Percentiles rank a stretch among this genome's conserved stretches.
phyloP scores from a whole-genome alignment of 2,113 vertebrate genomes.

The Alexandromys fortis region DNA sequence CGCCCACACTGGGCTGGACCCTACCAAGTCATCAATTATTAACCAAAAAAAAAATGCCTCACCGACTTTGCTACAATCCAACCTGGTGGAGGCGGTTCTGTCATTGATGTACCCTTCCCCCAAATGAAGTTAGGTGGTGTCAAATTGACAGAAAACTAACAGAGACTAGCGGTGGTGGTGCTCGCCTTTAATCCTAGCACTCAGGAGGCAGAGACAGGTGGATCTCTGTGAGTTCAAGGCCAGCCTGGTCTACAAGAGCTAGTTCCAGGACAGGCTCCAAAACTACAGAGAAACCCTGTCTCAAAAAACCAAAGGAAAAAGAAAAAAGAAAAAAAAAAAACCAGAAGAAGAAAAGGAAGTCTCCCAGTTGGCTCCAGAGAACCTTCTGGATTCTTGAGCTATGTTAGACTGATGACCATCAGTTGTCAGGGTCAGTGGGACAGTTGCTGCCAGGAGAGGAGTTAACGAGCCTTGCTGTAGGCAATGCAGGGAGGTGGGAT shows the following conservation, averaged over 20 bases:
- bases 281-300: not conserved
- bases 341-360: no score
- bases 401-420: not conserved
- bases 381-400: not conserved
- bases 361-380: no score
- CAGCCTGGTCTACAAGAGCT: not conserved
- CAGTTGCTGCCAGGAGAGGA: not conserved
- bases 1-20: not conserved
- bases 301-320: not conserved
- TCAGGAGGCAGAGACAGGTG: not conserved
- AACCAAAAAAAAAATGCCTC: not conserved
- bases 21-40: not conserved
- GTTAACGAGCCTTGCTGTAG: not conserved
- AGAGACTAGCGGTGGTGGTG: rapidly evolving
- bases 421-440: not conserved
- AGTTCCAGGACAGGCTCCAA: no score
- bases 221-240: not conserved
- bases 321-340: no score
- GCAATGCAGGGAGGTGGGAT: not conserved
- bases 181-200: not conserved
- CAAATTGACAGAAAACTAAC: not conserved
- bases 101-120: not conserved
- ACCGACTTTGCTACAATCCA: not conserved
- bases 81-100: not conserved
- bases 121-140: no score